phyloP scores from a whole-genome alignment of 2,888 invertebrate species.

The Perdita meconis region DNA sequence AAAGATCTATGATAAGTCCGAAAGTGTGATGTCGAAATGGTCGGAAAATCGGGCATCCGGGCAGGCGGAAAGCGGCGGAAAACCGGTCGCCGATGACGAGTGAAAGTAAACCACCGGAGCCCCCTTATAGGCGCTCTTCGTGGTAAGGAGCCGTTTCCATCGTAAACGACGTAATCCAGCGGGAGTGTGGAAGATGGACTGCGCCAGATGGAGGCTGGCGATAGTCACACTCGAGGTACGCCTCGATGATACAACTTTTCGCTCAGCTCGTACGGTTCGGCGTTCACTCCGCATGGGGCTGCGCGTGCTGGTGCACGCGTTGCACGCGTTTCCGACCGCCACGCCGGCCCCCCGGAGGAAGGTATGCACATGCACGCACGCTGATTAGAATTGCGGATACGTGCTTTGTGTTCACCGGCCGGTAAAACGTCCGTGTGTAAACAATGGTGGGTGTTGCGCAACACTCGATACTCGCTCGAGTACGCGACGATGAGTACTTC shows the following conservation, averaged over 20 bases:
- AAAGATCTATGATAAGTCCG: background rate
- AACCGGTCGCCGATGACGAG: slow-evolving; percentile 80
- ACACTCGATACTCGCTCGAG: slow-evolving; percentile 57
- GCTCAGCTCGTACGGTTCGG: slow-evolving; percentile 34
- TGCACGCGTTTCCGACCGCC: slow-evolving; percentile 56
- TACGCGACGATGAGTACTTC: slow-evolving; percentile 27
- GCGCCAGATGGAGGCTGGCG: slow-evolving; percentile 75
- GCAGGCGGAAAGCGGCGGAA: slow-evolving; percentile 65
- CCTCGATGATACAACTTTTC: slow-evolving; percentile 81
- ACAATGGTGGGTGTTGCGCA: slow-evolving; percentile 72
- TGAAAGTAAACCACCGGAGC: slow-evolving; percentile 76
- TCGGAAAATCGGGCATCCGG: slow-evolving; percentile 65
- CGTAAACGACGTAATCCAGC: slow-evolving; percentile 71
- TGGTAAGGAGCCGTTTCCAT: slow-evolving; percentile 75
- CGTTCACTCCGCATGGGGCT: background rate
- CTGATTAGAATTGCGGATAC: slow-evolving; percentile 72
- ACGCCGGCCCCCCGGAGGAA: too few relatives aligned
- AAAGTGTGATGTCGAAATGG: slow-evolving; percentile 57
- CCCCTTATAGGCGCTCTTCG: slow-evolving; percentile 73
- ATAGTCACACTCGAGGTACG: slow-evolving; percentile 80
- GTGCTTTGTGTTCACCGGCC: slow-evolving; percentile 79
- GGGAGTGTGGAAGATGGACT: slow-evolving; percentile 74
- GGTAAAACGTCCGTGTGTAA: slow-evolving; percentile 76
- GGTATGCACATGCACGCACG: slow-evolving; percentile 64
- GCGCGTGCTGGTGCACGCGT: slow-evolving; percentile 44